Evolutionary conservation across 37 sponge, comb jelly and placozoan species (phyloP).

Genomic region (Ephydatia muelleri): DNA sequence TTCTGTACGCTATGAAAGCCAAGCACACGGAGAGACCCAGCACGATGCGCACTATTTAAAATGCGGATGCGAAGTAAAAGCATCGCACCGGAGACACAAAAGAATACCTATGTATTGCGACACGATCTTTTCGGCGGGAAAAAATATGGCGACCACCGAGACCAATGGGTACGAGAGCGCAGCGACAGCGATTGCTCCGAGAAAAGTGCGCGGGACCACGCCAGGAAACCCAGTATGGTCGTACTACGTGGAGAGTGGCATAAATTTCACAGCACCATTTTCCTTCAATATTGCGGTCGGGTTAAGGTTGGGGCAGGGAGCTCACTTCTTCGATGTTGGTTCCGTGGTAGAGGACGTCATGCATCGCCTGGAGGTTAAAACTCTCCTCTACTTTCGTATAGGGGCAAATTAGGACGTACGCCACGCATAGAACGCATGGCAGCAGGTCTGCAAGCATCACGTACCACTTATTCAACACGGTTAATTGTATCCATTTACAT

Average conservation of each 20-base stretch:
- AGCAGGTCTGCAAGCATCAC: slow-evolving; percentile 12
- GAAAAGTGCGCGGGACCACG: slow-evolving; percentile 89
- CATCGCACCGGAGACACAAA: background rate
- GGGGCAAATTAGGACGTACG: slow-evolving; percentile 77
- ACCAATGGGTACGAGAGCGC: slow-evolving; percentile 64
- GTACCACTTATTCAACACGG: too few species aligned
- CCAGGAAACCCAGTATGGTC: slow-evolving; percentile 94
- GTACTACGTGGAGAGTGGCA: slow-evolving; percentile 59
- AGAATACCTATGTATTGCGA: slow-evolving; percentile 74
- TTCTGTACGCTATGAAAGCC: slow-evolving; percentile 49
- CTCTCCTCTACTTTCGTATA: slow-evolving; percentile 99
- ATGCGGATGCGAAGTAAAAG: background rate
- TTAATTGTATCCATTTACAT: too few species aligned
- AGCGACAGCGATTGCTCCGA: slow-evolving; percentile 78
- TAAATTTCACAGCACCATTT: too few species aligned
- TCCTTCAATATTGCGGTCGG: too few species aligned
- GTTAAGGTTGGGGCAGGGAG: background rate
- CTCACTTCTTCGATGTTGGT: slow-evolving; percentile 72
- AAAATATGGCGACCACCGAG: background rate
- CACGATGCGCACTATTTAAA: slow-evolving; percentile 62
- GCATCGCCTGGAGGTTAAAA: slow-evolving; percentile 96
- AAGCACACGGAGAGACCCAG: slow-evolving; percentile 76
- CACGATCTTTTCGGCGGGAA: slow-evolving; percentile 45
- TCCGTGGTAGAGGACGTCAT: slow-evolving; percentile 91
- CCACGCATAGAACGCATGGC: slow-evolving; percentile 27